Evolutionary conservation across 2,113 vertebrate genomes (phyloP).

Genomic region (Cinclus mexicanus): DNA sequence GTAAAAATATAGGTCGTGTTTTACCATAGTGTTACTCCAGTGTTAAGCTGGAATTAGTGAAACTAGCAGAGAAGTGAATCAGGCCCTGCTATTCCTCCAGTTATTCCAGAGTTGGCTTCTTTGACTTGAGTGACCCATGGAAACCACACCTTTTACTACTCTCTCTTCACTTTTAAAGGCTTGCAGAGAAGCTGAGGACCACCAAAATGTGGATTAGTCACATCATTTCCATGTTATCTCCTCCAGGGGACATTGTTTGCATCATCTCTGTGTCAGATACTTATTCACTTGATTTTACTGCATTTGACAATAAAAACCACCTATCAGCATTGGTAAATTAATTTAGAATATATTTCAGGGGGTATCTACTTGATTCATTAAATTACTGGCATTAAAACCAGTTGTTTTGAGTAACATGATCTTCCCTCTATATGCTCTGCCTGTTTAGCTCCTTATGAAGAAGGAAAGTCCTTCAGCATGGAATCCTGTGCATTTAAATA

Average conservation of each 20-base stretch:
- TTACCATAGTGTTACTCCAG: neutral
- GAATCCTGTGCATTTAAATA: slow-evolving; percentile 37
- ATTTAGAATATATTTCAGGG: neutral
- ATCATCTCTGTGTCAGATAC: neutral
- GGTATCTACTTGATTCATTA: neutral
- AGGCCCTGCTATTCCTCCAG: neutral
- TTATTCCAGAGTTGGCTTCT: neutral
- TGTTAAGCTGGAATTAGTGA: neutral
- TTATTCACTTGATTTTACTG: neutral
- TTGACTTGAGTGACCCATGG: neutral
- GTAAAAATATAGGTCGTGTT: slow-evolving; percentile 27
- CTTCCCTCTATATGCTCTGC: neutral
- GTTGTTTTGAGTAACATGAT: neutral
- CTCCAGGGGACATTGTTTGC: neutral
- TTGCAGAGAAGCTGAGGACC: neutral
- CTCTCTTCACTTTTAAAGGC: neutral
- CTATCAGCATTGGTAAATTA: neutral
- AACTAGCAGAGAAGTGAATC: neutral
- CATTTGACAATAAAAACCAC: neutral
- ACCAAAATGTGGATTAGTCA: neutral
- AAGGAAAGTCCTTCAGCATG: slow-evolving; percentile 32
- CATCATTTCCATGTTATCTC: neutral
- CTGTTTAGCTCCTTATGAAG: slow-evolving; percentile 43
- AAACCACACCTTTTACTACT: neutral
- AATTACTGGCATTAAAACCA: neutral